Conservation (phyloP, 1,140 invertebrate genomes). For the Micrasema longulum region DNA sequence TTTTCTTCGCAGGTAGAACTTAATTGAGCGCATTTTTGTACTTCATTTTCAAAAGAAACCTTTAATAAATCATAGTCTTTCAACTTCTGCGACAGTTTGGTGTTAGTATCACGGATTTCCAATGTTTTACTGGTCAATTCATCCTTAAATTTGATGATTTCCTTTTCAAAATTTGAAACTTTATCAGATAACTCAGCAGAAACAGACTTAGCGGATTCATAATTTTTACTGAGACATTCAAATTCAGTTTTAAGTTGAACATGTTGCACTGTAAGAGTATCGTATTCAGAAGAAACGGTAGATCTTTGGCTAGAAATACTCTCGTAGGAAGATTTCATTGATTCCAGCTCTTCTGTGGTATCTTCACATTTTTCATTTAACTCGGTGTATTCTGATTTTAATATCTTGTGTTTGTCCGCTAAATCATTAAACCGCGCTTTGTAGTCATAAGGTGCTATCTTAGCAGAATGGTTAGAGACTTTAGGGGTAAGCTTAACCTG, state of each 20-base stretch:
- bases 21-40: slow-evolving; percentile 41
- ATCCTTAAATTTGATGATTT: slow-evolving; percentile 61
- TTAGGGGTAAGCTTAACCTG: slow-evolving; percentile 43
- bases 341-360: slow-evolving; percentile 62
- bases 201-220: slow-evolving; percentile 52
- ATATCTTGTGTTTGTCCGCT: slow-evolving; percentile 69
- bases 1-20: slow-evolving; percentile 38
- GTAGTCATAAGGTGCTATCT: slow-evolving; percentile 71
- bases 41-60: slow-evolving; percentile 41
- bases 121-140: slow-evolving; percentile 59
- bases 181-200: slow-evolving; percentile 56
- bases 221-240: slow-evolving; percentile 63
- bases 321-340: slow-evolving; percentile 35
- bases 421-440: slow-evolving; percentile 71
- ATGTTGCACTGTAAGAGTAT: slow-evolving; percentile 56
- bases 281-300: slow-evolving; percentile 55
- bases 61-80: slow-evolving; percentile 44
- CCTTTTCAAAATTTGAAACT: slow-evolving; percentile 55
- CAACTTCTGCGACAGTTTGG: slow-evolving; percentile 55
- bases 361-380: slow-evolving; percentile 68
- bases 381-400: slow-evolving; percentile 66
- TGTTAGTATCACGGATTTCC: slow-evolving; percentile 60
- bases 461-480: slow-evolving; percentile 57
- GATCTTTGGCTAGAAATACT: slow-evolving; percentile 25
- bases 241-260: slow-evolving; percentile 55